A percentile compares a stretch with the other conserved stretches of the same genome.
phyloP scores from a whole-genome alignment of 2,113 vertebrate species.

The Sarotherodon lohbergeri region DNA sequence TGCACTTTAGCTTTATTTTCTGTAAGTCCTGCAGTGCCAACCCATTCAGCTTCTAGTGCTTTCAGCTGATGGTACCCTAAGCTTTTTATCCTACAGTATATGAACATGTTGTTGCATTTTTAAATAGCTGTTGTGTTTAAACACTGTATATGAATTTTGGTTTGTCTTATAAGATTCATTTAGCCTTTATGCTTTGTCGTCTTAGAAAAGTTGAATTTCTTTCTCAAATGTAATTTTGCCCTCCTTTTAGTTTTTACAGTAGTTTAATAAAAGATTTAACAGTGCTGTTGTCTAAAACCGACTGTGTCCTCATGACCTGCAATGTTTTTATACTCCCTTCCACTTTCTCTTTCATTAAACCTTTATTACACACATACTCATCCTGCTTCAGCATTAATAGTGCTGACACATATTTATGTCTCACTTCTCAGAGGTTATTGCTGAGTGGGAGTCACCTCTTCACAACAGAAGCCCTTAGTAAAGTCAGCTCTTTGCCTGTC shows the following conservation, averaged over 20 bases:
- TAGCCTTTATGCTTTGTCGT: background rate
- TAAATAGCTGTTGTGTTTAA: background rate
- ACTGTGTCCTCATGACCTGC: background rate
- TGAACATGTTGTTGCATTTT: constrained; percentile 3
- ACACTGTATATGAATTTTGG: constrained; percentile 4
- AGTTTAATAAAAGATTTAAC: constrained; percentile 41
- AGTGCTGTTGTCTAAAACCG: background rate
- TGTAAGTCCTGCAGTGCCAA: background rate
- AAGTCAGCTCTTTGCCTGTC: constrained; percentile 10
- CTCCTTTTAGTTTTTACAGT: constrained; percentile 22
- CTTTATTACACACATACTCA: background rate
- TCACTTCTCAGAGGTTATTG: constrained; percentile 17
- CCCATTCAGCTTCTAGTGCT: constrained; percentile 4
- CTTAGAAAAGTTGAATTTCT: background rate
- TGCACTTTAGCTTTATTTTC: constrained; percentile 19
- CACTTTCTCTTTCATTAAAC: background rate
- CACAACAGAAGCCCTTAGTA: constrained; percentile 23
- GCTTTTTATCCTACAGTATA: background rate
- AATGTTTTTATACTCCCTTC: background rate
- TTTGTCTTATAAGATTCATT: background rate
- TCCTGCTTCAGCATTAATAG: constrained; percentile 19
- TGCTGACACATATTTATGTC: constrained; percentile 54
- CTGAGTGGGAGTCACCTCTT: constrained; percentile 37
- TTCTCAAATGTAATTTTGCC: background rate
- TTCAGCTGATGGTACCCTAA: background rate